Evolutionary conservation across 2,888 invertebrate species (phyloP).

Genomic region (Yponomeuta malinellus): DNA sequence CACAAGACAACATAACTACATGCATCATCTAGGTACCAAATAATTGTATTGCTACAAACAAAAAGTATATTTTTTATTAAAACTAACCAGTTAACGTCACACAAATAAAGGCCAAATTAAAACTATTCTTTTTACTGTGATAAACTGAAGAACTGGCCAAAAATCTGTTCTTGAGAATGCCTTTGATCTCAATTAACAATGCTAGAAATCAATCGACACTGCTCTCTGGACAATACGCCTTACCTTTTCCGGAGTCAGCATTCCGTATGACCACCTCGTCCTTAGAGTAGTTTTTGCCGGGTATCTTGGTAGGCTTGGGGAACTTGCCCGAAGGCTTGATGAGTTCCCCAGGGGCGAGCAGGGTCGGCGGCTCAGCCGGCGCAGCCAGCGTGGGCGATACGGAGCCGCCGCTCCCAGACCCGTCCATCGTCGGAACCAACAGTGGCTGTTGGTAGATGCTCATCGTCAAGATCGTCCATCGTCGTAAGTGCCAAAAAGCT

Average conservation of each 20-base stretch:
- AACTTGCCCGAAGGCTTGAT: conserved; percentile 93
- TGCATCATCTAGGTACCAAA: neutral
- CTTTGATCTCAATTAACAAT: too few species aligned
- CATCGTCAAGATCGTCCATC: too few species aligned
- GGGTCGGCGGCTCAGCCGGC: conserved; percentile 68
- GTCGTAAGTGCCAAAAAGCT: too few species aligned
- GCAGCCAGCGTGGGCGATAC: conserved; percentile 76
- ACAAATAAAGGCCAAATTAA: too few species aligned
- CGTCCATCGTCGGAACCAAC: conserved; percentile 70
- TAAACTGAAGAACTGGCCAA: too few species aligned
- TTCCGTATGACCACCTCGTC: conserved; percentile 97
- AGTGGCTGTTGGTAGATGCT: conserved; percentile 43
- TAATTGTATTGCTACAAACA: neutral
- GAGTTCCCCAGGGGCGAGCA: conserved; percentile 88
- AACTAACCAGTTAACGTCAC: too few species aligned
- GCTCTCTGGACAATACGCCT: too few species aligned
- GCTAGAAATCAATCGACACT: too few species aligned
- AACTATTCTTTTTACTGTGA: too few species aligned
- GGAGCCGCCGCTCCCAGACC: conserved; percentile 65
- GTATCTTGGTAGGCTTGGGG: conserved; percentile 90
- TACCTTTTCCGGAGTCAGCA: conserved; percentile 97
- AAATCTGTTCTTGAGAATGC: too few species aligned
- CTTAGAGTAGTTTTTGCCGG: conserved; percentile 95
- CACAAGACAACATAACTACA: neutral
- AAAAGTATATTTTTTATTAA: too few species aligned